These are phyloP conservation scores for Corythoichthys haematopterus DNA, from an alignment of 2,113 vertebrate genomes.

Conservation along the genomic window DNA sequence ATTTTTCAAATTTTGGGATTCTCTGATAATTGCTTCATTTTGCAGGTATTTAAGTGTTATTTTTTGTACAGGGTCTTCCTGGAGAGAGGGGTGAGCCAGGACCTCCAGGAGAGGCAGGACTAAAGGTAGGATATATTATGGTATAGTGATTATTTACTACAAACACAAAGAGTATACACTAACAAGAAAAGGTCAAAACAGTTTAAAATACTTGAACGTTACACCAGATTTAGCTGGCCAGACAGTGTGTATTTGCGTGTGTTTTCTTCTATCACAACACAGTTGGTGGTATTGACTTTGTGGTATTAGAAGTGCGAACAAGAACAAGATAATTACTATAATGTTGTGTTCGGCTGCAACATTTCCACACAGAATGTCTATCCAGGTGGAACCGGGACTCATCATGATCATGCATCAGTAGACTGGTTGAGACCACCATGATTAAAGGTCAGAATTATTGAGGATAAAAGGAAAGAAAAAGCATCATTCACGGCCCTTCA, in stretches of 20 bases:
- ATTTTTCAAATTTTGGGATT: no score
- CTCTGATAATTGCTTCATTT: no score
- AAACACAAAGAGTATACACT: not conserved
- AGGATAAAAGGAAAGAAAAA: not conserved
- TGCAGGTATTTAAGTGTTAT: no score
- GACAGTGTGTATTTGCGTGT: not conserved
- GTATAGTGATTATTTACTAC: not conserved
- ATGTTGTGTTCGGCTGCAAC: constrained; percentile 35
- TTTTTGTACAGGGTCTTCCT: constrained; percentile 46
- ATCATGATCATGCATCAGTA: constrained; percentile 32
- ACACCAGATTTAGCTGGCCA: not conserved
- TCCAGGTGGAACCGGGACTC: constrained; percentile 58
- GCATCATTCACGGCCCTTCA: not conserved
- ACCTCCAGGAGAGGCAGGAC: constrained; percentile 54
- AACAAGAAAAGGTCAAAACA: not conserved
- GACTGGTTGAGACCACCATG: constrained; percentile 46
- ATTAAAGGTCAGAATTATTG: constrained; percentile 51
- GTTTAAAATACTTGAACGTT: not conserved
- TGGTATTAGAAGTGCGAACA: not conserved
- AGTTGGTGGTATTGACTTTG: not conserved
- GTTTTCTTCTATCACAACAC: constrained; percentile 1
- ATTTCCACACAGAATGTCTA: constrained; percentile 19
- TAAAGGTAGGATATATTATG: constrained; percentile 46
- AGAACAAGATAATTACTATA: constrained; percentile 8
- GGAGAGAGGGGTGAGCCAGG: constrained; percentile 57